A percentile compares a stretch with the other conserved stretches of the same genome.
Evolutionary conservation across 1,140 invertebrate genomes (phyloP).

Genomic region (Brachionus paranguensis): DNA sequence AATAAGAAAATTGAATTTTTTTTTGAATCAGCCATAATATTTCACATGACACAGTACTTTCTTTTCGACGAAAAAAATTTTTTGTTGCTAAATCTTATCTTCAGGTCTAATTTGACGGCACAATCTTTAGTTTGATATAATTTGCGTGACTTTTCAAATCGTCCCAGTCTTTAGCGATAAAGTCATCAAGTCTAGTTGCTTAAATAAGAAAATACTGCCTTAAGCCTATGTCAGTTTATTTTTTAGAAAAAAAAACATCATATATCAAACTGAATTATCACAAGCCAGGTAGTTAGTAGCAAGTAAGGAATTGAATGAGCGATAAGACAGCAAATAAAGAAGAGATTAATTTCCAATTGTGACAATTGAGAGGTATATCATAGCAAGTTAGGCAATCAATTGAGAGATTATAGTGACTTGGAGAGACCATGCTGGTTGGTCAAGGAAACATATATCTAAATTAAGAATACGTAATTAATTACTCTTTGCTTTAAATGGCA

Average conservation of each 20-base stretch:
- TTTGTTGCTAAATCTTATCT: background rate
- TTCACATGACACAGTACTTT: too few relatives aligned
- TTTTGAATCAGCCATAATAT: too few relatives aligned
- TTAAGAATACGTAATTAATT: slow-evolving; percentile 23
- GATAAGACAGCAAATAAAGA: background rate
- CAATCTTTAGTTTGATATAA: background rate
- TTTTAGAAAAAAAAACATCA: background rate
- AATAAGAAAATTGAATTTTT: too few relatives aligned
- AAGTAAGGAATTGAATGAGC: background rate
- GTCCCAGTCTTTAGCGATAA: background rate
- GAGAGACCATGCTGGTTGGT: background rate
- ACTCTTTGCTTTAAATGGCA: background rate
- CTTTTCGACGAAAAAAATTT: background rate
- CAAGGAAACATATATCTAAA: background rate
- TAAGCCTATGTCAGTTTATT: background rate
- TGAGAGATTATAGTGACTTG: background rate
- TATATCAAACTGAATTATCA: background rate
- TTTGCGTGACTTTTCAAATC: background rate
- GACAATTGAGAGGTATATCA: background rate
- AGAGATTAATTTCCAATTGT: background rate
- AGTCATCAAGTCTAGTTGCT: background rate
- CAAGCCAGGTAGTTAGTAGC: background rate
- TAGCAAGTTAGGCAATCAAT: background rate
- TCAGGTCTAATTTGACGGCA: background rate
- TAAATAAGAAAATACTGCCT: background rate